These are phyloP conservation scores for Hipparchia sbordonii DNA, from an alignment of 2,888 invertebrate genomes.

Conservation along the genomic window DNA sequence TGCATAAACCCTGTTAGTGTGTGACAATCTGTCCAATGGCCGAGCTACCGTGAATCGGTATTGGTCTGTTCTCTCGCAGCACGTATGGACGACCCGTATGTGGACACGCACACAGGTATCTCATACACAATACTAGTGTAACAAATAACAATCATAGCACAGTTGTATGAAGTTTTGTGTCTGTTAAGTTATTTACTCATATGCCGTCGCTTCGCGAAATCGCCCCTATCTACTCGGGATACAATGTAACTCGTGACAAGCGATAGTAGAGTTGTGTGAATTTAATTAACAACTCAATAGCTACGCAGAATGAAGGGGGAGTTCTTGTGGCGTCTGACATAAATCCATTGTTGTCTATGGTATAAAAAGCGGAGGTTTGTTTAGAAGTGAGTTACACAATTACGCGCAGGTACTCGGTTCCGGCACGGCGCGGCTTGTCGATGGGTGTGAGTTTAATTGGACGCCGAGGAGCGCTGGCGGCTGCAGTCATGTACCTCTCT, in stretches of 20 bases:
- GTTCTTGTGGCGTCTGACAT: slow-evolving; percentile 76
- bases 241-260: slow-evolving; percentile 47
- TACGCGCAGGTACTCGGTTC: slow-evolving; percentile 64
- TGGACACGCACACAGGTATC: no score
- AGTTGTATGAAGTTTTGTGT: no score
- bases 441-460: slow-evolving; percentile 74
- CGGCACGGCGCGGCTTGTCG: slow-evolving; percentile 47
- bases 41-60: no score
- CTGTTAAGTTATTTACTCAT: no score
- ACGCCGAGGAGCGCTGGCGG: slow-evolving; percentile 53
- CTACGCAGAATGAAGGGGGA: slow-evolving; percentile 66
- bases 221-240: slow-evolving; percentile 54
- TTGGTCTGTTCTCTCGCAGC: no score
- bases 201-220: slow-evolving; percentile 52
- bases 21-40: no score
- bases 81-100: no score
- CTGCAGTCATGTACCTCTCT: slow-evolving; percentile 50
- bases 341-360: slow-evolving; percentile 74
- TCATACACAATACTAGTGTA: no score
- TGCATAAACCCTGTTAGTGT: no score
- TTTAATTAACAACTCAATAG: slow-evolving; percentile 82
- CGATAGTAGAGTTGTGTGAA: slow-evolving; percentile 62
- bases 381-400: slow-evolving; percentile 79
- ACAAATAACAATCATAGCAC: no score
- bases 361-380: slow-evolving; percentile 75